phyloP scores from a whole-genome alignment of 2,888 invertebrate species.

The Ditylenchus weischeri region DNA sequence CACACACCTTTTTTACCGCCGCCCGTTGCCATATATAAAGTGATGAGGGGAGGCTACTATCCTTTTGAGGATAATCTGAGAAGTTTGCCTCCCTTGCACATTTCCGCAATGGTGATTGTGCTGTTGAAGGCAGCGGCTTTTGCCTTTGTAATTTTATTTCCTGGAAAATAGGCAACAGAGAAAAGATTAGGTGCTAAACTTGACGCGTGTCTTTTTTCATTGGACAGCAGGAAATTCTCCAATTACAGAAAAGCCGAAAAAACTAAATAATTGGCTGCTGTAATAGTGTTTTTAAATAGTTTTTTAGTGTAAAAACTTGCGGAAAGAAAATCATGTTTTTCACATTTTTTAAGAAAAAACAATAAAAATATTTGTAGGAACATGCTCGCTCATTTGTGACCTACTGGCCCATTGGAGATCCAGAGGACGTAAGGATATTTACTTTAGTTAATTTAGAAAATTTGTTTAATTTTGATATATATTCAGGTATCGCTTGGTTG shows the following conservation, averaged over 20 bases:
- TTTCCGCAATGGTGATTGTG: constrained; percentile 2
- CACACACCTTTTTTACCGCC: constrained; percentile 6
- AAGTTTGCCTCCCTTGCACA: background rate
- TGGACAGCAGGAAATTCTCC: no score
- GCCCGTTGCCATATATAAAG: background rate
- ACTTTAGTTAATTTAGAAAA: constrained; percentile 13
- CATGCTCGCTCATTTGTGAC: constrained; percentile 45
- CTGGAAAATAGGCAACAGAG: background rate
- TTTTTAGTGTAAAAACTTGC: background rate
- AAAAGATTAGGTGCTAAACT: constrained; percentile 12
- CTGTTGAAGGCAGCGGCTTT: background rate
- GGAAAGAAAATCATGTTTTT: background rate
- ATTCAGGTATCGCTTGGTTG: constrained; percentile 19
- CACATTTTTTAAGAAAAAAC: background rate
- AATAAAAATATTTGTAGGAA: constrained; percentile 33
- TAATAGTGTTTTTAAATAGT: no score
- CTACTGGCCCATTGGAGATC: constrained; percentile 42
- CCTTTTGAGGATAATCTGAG: no score
- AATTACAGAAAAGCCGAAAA: no score
- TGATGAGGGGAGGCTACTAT: no score
- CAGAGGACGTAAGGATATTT: constrained; percentile 25
- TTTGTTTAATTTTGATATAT: no score
- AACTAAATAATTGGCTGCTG: no score
- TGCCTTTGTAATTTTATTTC: constrained; percentile 13
- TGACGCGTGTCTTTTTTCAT: constrained; percentile 9